A percentile compares a stretch with the other conserved stretches of the same genome.
Conservation (phyloP, 1,140 invertebrate genomes). For the Pseudomyrmex dendroicus region DNA sequence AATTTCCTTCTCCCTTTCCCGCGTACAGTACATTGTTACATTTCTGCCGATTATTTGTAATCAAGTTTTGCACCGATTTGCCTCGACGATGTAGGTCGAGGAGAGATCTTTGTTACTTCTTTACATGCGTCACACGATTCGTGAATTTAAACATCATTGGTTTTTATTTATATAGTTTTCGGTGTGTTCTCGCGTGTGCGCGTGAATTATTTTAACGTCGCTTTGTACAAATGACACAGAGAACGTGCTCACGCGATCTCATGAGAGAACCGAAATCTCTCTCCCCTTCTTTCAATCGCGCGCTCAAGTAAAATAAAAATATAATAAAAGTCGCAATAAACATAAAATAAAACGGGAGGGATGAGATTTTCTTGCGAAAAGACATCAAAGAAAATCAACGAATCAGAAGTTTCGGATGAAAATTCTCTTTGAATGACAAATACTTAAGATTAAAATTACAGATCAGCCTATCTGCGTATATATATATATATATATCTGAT, state of each 20-base stretch:
- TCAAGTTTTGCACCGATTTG: background rate
- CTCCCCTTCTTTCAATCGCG: too few relatives aligned
- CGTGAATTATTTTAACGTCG: constrained; percentile 3
- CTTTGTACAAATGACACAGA: background rate
- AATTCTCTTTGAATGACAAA: constrained; percentile 21
- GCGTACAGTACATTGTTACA: background rate
- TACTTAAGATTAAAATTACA: constrained; percentile 39
- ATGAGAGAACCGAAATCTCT: too few relatives aligned
- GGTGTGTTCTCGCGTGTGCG: background rate
- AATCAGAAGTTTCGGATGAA: constrained; percentile 24
- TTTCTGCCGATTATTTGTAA: constrained; percentile 16
- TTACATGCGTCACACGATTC: background rate
- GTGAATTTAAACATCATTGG: background rate
- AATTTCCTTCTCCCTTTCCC: background rate
- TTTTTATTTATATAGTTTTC: background rate
- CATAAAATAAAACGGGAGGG: background rate
- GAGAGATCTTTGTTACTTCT: constrained; percentile 15
- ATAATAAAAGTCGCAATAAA: background rate
- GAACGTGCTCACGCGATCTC: too few relatives aligned
- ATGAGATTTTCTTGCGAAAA: background rate
- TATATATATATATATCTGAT: constrained; percentile 21
- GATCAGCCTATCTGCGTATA: background rate
- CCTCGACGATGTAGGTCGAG: constrained; percentile 40
- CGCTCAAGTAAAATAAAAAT: background rate
- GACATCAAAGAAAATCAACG: constrained; percentile 7